A percentile compares a stretch with the other conserved stretches of the same genome.
Evolutionary conservation across 2,797 vertebrate genomes (phyloP).

Genomic region (Hippoglossus hippoglossus): DNA sequence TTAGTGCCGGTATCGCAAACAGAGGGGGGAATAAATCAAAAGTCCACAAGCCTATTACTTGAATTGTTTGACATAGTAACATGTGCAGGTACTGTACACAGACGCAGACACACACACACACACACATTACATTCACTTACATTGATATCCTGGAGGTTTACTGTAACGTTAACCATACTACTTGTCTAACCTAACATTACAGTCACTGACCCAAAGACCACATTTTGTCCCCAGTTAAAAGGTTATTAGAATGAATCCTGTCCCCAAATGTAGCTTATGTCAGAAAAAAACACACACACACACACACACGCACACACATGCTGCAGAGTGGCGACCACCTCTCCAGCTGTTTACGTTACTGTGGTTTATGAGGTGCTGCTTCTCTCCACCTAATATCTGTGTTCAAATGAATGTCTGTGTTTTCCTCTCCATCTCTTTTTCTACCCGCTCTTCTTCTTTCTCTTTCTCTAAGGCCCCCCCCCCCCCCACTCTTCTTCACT

Average conservation of each 20-base stretch:
- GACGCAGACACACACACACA: not conserved
- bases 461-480: not conserved
- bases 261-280: not conserved
- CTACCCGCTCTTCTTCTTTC: not conserved
- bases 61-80: constrained; percentile 31
- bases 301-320: too few species aligned
- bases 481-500: constrained; percentile 28
- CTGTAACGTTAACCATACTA: not conserved
- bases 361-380: constrained; percentile 50
- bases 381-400: constrained; percentile 33
- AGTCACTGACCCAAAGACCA: not conserved
- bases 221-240: not conserved
- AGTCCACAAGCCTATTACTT: not conserved
- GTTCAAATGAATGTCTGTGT: constrained; percentile 19
- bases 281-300: not conserved
- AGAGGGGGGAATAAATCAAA: not conserved
- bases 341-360: constrained; percentile 51
- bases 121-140: too few species aligned
- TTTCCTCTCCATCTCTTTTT: constrained; percentile 49
- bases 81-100: constrained; percentile 3
- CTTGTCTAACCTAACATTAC: too few species aligned
- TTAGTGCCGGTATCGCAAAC: constrained; percentile 11
- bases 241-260: not conserved
- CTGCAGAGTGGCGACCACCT: constrained; percentile 3
- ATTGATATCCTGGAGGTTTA: too few species aligned